phyloP scores from a whole-genome alignment of 2,113 vertebrate species.

The Melanocharis versteri region DNA sequence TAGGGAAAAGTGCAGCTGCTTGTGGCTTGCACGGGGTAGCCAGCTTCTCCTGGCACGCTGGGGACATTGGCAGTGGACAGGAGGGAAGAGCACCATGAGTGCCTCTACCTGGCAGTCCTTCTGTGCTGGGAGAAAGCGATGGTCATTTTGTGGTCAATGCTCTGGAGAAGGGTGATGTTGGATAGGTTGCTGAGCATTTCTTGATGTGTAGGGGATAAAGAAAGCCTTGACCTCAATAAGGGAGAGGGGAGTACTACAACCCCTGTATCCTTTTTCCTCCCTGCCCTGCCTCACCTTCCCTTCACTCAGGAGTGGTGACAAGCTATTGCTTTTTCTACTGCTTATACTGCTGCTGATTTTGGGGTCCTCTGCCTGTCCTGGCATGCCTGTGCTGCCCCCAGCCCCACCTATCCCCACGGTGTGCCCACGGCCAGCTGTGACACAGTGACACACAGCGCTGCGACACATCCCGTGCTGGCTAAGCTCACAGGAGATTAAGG shows the following conservation, averaged over 20 bases:
- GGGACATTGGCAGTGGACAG: neutral
- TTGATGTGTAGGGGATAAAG: neutral
- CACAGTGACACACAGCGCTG: neutral
- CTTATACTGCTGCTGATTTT: neutral
- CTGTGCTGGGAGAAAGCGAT: neutral
- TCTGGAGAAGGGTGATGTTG: neutral
- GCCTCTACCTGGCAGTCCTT: neutral
- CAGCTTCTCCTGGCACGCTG: neutral
- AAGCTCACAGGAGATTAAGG: neutral
- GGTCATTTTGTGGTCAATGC: neutral
- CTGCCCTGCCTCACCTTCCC: neutral
- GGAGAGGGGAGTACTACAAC: neutral
- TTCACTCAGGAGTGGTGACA: neutral
- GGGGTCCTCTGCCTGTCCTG: neutral
- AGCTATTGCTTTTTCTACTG: neutral
- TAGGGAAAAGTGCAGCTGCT: neutral
- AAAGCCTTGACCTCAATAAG: neutral
- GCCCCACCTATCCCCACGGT: fast-evolving
- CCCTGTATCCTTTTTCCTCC: neutral
- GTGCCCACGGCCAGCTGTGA: neutral
- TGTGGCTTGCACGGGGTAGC: neutral
- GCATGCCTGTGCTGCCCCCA: neutral
- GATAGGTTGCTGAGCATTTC: neutral
- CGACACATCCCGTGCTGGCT: neutral
- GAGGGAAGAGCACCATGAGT: neutral